Evolutionary conservation across 2,797 vertebrate genomes (phyloP), one percentile per base, ranked within the genome.

Genomic region (Phrynocephalus forsythii): DNA sequence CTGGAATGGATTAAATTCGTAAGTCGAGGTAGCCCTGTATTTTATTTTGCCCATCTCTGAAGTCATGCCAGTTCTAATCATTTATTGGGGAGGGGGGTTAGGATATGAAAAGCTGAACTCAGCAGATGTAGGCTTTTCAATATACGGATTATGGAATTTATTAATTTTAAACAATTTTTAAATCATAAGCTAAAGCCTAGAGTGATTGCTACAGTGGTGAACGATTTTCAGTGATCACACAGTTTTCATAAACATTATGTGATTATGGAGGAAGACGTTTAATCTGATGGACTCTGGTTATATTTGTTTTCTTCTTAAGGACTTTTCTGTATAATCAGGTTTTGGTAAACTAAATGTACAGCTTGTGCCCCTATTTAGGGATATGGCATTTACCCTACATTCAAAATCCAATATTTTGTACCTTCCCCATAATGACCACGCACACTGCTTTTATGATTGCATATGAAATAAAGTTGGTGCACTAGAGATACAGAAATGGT

Each of bases 161-260:
- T 3, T 67, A 26, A 38, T 79, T 92, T 91, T 72, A 75, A 80
- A 81, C 16, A 75, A 88, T 26, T 38, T 56, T 78, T 2, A 63
- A 92, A 86, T 50, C 9, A 6, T 92, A 90, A 89, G n/a, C 18
- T 87, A 89, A 86, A 90, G 83, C 11, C 80, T 13, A 67, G 80
- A 83, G n/a, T 10, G 26, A 83, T 63, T 87, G 76, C 50, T 3
- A 6, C 18, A 87, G 38, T 82, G 50, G 16, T 20, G 8, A 80
- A 80, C n/a, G 77, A 7, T 24, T 30, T 89, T 85, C 79, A 50
- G 3, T 13, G 82, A 86, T 30, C 3, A 84, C n/a, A 67, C 10
- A 52, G 20, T 86, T 75, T 79, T 85, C 48, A 60, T 69, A 83
- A 75, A 56, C 22, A 75, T 73, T 63, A 78, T 87, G 44, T 86